Percentiles rank a stretch among this genome's conserved stretches.
Conservation (phyloP, 2,797 vertebrate species). For the Hemitrygon akajei region DNA sequence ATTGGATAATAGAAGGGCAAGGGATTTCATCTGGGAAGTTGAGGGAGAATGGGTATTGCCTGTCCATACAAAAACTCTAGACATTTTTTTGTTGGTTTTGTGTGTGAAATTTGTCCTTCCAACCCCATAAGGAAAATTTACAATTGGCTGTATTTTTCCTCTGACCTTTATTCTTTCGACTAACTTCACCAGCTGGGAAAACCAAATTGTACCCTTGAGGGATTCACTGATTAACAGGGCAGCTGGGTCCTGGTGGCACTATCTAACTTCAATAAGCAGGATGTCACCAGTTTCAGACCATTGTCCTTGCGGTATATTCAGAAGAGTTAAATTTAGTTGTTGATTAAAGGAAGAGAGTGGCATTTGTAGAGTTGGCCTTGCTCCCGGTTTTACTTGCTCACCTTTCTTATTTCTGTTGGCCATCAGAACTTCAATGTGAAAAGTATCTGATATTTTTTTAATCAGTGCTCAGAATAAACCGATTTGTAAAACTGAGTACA, state of each 20-base stretch:
- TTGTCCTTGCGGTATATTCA: not conserved
- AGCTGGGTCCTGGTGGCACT: too few relatives aligned
- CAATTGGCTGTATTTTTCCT: too few relatives aligned
- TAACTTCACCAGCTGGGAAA: too few relatives aligned
- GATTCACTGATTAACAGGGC: too few relatives aligned
- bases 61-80: too few relatives aligned
- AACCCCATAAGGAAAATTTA: too few relatives aligned
- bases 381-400: not conserved
- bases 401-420: not conserved
- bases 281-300: not conserved
- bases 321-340: not conserved
- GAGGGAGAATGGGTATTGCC: too few relatives aligned
- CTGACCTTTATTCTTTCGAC: too few relatives aligned
- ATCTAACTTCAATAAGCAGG: not conserved
- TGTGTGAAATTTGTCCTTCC: too few relatives aligned
- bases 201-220: too few relatives aligned
- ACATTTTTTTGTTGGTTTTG: too few relatives aligned
- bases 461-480: not conserved
- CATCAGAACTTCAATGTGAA: not conserved
- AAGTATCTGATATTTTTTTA: not conserved
- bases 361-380: not conserved
- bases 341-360: not conserved
- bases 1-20: not conserved
- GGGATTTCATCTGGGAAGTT: too few relatives aligned
- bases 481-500: not conserved